Conservation (phyloP, 2,797 vertebrate species). For the Coranthus polyacanthus region DNA sequence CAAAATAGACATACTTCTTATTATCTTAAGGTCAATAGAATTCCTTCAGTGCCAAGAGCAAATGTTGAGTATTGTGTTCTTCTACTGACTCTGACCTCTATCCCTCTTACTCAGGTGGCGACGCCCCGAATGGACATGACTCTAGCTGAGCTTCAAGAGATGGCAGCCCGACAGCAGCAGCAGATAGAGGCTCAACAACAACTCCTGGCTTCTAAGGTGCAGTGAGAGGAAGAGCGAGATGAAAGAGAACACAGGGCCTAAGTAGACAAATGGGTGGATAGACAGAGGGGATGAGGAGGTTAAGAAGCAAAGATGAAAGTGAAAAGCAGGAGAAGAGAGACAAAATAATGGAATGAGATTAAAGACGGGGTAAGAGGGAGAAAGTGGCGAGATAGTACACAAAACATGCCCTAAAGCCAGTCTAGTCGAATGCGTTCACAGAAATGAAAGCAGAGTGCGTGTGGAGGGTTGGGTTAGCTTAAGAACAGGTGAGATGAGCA, state of each 20-base stretch:
- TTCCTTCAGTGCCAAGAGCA: too few species aligned
- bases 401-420: slow-evolving; percentile 2
- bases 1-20: too few species aligned
- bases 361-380: slow-evolving; percentile 27
- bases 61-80: too few species aligned
- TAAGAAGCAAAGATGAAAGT: slow-evolving; percentile 56
- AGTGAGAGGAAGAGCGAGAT: slow-evolving; percentile 30
- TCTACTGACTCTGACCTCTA: not conserved
- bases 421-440: slow-evolving; percentile 2
- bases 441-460: slow-evolving; percentile 4
- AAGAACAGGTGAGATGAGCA: slow-evolving; percentile 17
- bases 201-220: slow-evolving; percentile 94
- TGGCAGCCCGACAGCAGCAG: slow-evolving; percentile 97
- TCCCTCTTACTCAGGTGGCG: slow-evolving; percentile 81
- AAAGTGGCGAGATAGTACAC: slow-evolving; percentile 1
- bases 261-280: slow-evolving; percentile 13
- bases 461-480: not conserved
- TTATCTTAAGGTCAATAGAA: too few species aligned
- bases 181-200: slow-evolving; percentile 97
- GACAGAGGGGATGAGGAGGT: slow-evolving; percentile 23
- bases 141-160: slow-evolving; percentile 95
- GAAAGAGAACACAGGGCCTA: slow-evolving; percentile 37
- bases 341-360: slow-evolving; percentile 23
- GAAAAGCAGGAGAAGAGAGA: slow-evolving; percentile 15
- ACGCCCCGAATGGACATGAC: slow-evolving; percentile 96